phyloP scores from a whole-genome alignment of 2,797 vertebrate genomes.

The Gymnopithys bicolor region DNA sequence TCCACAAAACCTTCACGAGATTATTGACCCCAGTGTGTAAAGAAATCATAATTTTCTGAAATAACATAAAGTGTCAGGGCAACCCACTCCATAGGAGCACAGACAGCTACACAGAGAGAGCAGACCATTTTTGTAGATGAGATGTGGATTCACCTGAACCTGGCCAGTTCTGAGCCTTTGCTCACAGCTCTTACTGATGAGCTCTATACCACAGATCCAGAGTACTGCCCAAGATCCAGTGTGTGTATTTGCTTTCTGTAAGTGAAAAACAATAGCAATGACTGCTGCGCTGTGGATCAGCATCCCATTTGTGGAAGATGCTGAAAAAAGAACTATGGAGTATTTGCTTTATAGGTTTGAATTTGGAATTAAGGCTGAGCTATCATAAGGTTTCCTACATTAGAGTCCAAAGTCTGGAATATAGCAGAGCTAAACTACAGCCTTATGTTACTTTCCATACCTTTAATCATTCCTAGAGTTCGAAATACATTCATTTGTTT shows the following conservation, averaged over 20 bases:
- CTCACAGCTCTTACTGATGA: not conserved
- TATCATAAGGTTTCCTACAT: not conserved
- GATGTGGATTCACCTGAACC: not conserved
- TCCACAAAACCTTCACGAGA: not conserved
- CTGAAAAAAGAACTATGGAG: not conserved
- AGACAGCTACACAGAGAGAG: not conserved
- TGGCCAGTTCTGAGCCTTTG: not conserved
- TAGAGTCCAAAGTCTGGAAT: not conserved
- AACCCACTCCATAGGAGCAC: not conserved
- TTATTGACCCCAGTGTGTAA: not conserved
- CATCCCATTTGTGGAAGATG: not conserved
- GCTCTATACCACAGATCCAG: not conserved
- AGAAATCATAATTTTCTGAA: not conserved
- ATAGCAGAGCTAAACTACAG: not conserved
- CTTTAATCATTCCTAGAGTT: not conserved
- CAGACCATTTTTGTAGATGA: not conserved
- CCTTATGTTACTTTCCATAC: not conserved
- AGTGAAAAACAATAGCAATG: not conserved
- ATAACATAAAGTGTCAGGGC: not conserved
- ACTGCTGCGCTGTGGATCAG: not conserved
- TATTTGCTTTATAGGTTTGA: not conserved
- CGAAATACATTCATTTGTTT: conserved; percentile 11
- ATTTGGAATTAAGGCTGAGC: not conserved
- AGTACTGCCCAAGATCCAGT: not conserved
- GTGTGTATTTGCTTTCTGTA: not conserved